These are phyloP conservation scores for Drosophila asahinai DNA, from an alignment of 1,140 invertebrate genomes.

Conservation along the genomic window DNA sequence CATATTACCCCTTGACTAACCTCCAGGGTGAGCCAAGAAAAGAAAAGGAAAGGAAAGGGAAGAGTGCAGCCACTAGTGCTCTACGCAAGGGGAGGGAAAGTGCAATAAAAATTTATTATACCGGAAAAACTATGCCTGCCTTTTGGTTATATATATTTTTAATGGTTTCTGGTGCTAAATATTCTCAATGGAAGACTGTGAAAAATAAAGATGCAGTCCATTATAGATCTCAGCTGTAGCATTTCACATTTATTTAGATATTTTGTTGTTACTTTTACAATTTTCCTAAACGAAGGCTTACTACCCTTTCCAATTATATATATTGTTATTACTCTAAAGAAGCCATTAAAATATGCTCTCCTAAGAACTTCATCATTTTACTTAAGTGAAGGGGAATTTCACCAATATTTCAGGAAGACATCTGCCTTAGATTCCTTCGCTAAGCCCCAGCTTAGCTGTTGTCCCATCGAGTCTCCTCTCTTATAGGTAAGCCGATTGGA, in stretches of 20 bases:
- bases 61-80: background rate
- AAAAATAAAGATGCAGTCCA: no score
- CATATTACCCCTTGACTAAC: slow-evolving; percentile 74
- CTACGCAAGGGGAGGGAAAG: background rate
- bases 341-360: background rate
- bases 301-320: background rate
- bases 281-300: background rate
- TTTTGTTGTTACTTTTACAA: no score
- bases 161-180: background rate
- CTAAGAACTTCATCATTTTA: background rate
- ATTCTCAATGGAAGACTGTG: no score
- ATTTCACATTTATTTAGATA: no score
- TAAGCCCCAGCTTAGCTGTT: slow-evolving; percentile 12
- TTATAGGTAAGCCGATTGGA: slow-evolving; percentile 24
- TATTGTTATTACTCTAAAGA: background rate
- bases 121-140: background rate
- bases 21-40: slow-evolving; percentile 3
- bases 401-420: background rate
- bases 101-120: background rate
- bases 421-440: background rate
- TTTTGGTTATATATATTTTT: no score
- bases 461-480: background rate
- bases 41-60: background rate
- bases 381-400: background rate
- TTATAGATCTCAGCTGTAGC: no score